Conservation (phyloP, 2,888 invertebrate genomes). For the Cryptus viduatorius region DNA sequence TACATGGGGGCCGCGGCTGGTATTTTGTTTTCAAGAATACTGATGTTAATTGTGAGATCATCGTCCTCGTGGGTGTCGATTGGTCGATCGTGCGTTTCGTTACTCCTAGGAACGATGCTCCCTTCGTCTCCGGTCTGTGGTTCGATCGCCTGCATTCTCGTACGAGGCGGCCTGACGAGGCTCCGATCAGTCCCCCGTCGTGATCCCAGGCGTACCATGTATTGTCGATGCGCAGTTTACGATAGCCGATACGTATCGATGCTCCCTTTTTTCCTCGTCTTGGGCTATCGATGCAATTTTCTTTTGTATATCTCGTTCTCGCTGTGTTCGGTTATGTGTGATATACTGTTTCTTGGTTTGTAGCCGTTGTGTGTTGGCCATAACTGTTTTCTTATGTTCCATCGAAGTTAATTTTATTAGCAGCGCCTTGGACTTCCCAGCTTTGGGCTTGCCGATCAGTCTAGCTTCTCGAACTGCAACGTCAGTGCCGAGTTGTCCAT, state of each 20-base stretch:
- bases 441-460: neutral
- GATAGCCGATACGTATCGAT: neutral
- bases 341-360: neutral
- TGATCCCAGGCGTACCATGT: neutral
- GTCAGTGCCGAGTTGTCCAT: neutral
- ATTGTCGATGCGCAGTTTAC: neutral
- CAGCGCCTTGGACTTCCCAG: neutral
- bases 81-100: neutral
- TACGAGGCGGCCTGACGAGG: no score
- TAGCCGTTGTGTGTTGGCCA: neutral
- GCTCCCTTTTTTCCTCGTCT: neutral
- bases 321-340: neutral
- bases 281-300: neutral
- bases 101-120: no score
- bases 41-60: neutral
- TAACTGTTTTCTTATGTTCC: neutral
- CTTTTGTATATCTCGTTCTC: neutral
- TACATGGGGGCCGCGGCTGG: neutral
- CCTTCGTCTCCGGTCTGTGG: no score
- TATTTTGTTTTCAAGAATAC: neutral
- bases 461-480: neutral
- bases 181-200: neutral
- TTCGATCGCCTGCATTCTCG: no score
- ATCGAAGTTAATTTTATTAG: neutral
- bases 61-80: neutral